These are phyloP conservation scores for Caradrina clavipalpis DNA, from an alignment of 2,888 invertebrate genomes.

Conservation along the genomic window DNA sequence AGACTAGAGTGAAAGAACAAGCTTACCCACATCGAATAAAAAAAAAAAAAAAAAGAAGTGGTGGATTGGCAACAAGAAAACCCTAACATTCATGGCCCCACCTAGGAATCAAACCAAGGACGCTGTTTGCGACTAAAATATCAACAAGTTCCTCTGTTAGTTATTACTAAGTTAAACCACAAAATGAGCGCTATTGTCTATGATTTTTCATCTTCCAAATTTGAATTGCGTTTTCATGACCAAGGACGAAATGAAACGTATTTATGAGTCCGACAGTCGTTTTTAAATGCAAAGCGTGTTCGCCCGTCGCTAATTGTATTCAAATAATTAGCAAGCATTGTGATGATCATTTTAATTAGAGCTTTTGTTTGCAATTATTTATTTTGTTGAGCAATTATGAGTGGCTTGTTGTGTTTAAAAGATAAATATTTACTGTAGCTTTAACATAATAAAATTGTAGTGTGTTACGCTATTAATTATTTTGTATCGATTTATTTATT, in stretches of 20 bases:
- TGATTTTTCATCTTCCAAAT: constrained; percentile 11
- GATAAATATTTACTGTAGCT: background rate
- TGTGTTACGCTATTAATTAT: no score
- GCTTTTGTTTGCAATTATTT: constrained; percentile 32
- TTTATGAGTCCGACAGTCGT: constrained; percentile 27
- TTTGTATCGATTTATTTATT: no score
- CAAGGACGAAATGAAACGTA: constrained; percentile 45
- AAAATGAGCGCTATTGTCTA: no score
- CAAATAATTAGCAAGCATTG: constrained; percentile 52
- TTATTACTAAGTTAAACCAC: no score
- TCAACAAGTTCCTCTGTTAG: no score
- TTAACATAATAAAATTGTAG: background rate
- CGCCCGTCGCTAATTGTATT: constrained; percentile 47
- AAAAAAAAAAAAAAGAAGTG: no score
- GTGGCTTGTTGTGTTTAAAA: background rate
- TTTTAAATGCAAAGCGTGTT: constrained; percentile 44
- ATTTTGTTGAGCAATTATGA: constrained; percentile 7
- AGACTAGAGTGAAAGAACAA: no score
- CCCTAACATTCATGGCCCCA: no score
- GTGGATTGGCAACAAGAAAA: no score
- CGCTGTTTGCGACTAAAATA: no score
- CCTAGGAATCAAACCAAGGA: no score
- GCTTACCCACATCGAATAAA: no score
- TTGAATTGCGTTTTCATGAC: constrained; percentile 34
- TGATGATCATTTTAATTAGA: constrained; percentile 42